Percentiles rank a stretch among this genome's conserved stretches.
These are phyloP conservation scores for Hirtodrosophila confusa DNA, from an alignment of 2,888 invertebrate genomes.

Conservation along the genomic window DNA sequence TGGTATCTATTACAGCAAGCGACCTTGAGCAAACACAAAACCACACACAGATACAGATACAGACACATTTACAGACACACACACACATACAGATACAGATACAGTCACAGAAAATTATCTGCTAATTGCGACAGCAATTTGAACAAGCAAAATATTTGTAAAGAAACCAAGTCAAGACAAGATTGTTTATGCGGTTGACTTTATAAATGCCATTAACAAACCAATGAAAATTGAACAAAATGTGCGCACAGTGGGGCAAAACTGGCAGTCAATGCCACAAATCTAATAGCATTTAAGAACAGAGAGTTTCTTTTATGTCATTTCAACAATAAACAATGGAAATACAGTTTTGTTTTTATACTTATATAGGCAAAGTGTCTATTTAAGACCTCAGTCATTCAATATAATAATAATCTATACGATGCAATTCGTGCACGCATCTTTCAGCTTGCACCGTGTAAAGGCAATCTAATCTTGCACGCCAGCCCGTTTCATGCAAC, in stretches of 20 bases:
- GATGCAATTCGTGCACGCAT: too few species aligned
- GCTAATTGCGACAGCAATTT: slow-evolving; percentile 31
- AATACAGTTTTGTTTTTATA: too few species aligned
- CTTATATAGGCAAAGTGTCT: too few species aligned
- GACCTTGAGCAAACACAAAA: slow-evolving; percentile 16
- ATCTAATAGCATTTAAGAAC: too few species aligned
- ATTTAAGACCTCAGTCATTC: too few species aligned
- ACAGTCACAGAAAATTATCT: slow-evolving; percentile 14
- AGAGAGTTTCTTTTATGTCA: background rate
- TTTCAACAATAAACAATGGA: background rate
- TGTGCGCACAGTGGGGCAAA: slow-evolving; percentile 26
- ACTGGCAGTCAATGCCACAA: background rate
- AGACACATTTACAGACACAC: too few species aligned
- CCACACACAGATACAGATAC: background rate
- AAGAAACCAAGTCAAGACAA: slow-evolving; percentile 33
- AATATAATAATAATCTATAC: too few species aligned
- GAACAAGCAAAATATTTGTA: slow-evolving; percentile 36
- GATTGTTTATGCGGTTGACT: slow-evolving; percentile 19
- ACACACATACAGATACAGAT: background rate
- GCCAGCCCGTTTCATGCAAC: too few species aligned
- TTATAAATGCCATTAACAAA: slow-evolving; percentile 26
- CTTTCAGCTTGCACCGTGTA: too few species aligned
- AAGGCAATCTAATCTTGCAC: too few species aligned
- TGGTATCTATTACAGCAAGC: slow-evolving; percentile 6
- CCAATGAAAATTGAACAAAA: slow-evolving; percentile 16